A percentile compares a stretch with the other conserved stretches of the same genome.
phyloP scores from a whole-genome alignment of 2,797 vertebrate species.

The Vireo griseus region DNA sequence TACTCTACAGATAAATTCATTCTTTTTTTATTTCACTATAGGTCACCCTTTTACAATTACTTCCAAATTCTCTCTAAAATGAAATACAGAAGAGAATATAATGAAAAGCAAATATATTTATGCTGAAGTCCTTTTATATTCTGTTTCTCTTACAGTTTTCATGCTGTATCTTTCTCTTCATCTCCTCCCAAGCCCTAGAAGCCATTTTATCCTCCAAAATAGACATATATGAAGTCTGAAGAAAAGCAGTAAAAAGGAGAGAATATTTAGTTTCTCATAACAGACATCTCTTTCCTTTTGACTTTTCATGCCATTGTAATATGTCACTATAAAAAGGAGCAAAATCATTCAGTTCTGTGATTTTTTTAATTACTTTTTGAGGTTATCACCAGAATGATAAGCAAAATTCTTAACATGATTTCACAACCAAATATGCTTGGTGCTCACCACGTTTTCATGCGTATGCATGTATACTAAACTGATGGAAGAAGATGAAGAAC shows the following conservation, averaged over 20 bases:
- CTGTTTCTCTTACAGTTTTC: neutral
- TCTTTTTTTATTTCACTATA: neutral
- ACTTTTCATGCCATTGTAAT: neutral
- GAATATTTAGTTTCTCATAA: neutral
- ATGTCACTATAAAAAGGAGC: neutral
- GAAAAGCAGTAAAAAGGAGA: neutral
- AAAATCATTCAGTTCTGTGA: neutral
- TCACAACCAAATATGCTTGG: neutral
- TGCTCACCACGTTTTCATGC: fast-evolving
- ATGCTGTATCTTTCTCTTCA: neutral
- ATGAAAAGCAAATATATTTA: neutral
- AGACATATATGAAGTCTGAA: neutral
- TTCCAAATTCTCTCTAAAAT: neutral
- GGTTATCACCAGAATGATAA: neutral
- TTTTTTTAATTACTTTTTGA: neutral
- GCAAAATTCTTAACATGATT: neutral
- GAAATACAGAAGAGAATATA: neutral
- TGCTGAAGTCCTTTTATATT: neutral
- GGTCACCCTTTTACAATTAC: neutral
- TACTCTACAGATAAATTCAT: neutral
- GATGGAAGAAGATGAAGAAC: neutral
- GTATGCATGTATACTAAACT: neutral
- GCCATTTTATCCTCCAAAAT: neutral
- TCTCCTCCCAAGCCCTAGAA: neutral
- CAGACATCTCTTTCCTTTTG: neutral